Base-by-base conservation (phyloP, 2,113 vertebrate species). In the Herpailurus yagouaroundi region DNA sequence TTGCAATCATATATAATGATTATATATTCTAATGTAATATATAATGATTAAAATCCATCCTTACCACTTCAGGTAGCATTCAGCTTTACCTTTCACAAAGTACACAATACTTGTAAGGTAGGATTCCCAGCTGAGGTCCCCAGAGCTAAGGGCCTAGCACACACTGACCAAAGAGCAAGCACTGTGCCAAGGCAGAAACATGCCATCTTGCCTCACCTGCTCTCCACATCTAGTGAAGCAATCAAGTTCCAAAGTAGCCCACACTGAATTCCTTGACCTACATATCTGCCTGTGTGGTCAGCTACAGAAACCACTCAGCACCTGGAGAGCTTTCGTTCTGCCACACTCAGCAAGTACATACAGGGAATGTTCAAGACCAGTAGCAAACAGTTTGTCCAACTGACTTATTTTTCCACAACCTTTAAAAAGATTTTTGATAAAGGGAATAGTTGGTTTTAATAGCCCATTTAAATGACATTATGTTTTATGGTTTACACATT, bases 181-280 rank as follows among this genome's bases (percentile, higher is more conserved):
- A 36, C 0, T 29, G 36, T 45, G 23, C 16, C 48, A 57, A 77
- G 18, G 18, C 8, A 31, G 36, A 60, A 63, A 38, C 18, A 27
- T 10, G 13, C 71, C 7, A 4, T 29, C 23, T 38, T 36, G 38
- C 60, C 14, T 33, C 25, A 18, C 0, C 0, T 3, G 7, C 16
- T 15, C 38, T 31, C 11, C 52, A 29, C 0, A 29, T 12, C 57
- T n/a, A 66, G n/a, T 25, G 27, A 52, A 64, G 68, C 41, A 33
- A 16, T 60, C 57, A 57, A 68, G 15, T 36, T 48, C 9, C 74
- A 48, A 7, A 29, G 63, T 9, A 29, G n/a, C 15, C 15, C 50
- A n/a, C 38, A 60, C 36, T 5, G 10, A 23, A 36, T 41, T 48
- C 38, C 36, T 48, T 74, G 76, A 69, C 23, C 50, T 81, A 14